phyloP scores from a whole-genome alignment of 2,113 vertebrate genomes.

The human (Homo sapiens) region GRCh38 chr5:17170501-17171000 shows the following conservation, averaged over 20 bases:
- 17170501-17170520: not conserved
- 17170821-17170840: not conserved
- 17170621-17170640: not conserved
- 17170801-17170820: not conserved
- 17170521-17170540: not conserved
- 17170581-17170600: not conserved
- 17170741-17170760: not conserved
- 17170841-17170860: not conserved
- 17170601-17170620: not conserved
- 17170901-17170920: not conserved
- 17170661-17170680: not conserved
- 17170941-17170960: not conserved
- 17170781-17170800: not conserved
- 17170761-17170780: not conserved
- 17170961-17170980: not conserved
- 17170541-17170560: not conserved
- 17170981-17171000: not conserved
- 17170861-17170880: not conserved
- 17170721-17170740: not conserved
- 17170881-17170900: not conserved
- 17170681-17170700: not conserved
- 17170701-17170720: not conserved
- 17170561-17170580: not conserved
- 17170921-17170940: not conserved
- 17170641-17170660: rapidly evolving